A percentile compares a stretch with the other conserved stretches of the same genome.
Conservation (phyloP, 1,140 invertebrate species). For the Telenomus remus region DNA sequence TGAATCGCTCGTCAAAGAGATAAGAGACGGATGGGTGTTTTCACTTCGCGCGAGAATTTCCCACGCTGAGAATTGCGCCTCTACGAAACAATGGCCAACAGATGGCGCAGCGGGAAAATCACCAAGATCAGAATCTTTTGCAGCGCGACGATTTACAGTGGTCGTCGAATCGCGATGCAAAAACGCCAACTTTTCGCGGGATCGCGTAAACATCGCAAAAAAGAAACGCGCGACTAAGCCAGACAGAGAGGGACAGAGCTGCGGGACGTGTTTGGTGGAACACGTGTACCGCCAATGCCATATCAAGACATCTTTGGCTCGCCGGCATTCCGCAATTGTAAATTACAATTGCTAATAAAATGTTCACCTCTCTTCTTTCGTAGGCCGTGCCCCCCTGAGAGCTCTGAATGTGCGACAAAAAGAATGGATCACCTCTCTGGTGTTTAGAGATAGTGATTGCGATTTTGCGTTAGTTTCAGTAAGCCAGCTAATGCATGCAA, state of each 20-base stretch:
- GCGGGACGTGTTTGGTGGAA: constrained; percentile 58
- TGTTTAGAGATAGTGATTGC: constrained; percentile 18
- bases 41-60: neutral
- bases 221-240: constrained; percentile 29
- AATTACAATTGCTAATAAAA: constrained; percentile 71
- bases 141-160: neutral
- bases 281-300: constrained; percentile 61
- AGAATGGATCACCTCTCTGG: constrained; percentile 6
- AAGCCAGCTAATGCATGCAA: constrained; percentile 61
- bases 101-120: neutral
- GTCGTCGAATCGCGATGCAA: constrained; percentile 24
- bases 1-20: constrained; percentile 5
- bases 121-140: constrained; percentile 37
- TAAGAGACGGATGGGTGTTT: neutral
- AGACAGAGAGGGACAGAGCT: constrained; percentile 1
- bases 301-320: constrained; percentile 65
- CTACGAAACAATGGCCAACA: neutral
- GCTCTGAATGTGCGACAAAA: constrained; percentile 15
- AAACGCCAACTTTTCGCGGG: constrained; percentile 13
- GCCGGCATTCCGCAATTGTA: constrained; percentile 65
- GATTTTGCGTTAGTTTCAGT: constrained; percentile 54
- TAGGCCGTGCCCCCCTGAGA: neutral
- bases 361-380: constrained; percentile 27
- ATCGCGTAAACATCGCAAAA: constrained; percentile 18
- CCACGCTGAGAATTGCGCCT: neutral